Conservation (phyloP, 2,797 vertebrate species). For the Dryobates pubescens region DNA sequence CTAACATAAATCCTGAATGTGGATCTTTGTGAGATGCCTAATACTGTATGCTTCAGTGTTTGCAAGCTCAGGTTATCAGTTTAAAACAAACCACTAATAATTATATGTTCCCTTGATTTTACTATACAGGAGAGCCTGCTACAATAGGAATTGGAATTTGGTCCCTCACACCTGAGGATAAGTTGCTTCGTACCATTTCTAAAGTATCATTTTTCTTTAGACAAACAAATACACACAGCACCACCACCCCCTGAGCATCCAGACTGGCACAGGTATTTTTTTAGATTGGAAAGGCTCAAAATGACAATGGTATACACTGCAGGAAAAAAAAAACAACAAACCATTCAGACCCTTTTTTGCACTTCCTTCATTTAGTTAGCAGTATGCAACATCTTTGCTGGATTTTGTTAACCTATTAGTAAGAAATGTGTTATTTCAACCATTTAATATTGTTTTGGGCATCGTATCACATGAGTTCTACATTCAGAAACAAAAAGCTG, state of each 20-base stretch:
- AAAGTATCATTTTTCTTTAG: not conserved
- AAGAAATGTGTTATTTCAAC: not conserved
- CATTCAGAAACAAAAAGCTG: not conserved
- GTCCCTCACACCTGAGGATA: not conserved
- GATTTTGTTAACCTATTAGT: not conserved
- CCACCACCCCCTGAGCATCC: not conserved
- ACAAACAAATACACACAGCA: not conserved
- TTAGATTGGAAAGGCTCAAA: not conserved
- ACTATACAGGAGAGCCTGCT: not conserved
- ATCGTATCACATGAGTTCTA: not conserved
- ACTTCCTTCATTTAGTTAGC: not conserved
- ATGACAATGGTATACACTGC: not conserved
- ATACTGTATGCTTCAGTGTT: not conserved
- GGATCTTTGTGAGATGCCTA: not conserved
- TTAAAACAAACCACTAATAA: not conserved
- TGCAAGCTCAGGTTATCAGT: not conserved
- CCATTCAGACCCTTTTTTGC: not conserved
- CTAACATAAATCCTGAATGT: slow-evolving; percentile 1
- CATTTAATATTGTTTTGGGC: not conserved
- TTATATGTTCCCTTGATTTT: not conserved
- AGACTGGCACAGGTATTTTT: not conserved
- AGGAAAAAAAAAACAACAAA: not conserved
- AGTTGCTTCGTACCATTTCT: not conserved
- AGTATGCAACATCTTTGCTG: not conserved
- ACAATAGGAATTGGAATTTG: not conserved